Evolutionary conservation across 2,113 vertebrate species (phyloP).

Genomic region (Percopsis transmontana): DNA sequence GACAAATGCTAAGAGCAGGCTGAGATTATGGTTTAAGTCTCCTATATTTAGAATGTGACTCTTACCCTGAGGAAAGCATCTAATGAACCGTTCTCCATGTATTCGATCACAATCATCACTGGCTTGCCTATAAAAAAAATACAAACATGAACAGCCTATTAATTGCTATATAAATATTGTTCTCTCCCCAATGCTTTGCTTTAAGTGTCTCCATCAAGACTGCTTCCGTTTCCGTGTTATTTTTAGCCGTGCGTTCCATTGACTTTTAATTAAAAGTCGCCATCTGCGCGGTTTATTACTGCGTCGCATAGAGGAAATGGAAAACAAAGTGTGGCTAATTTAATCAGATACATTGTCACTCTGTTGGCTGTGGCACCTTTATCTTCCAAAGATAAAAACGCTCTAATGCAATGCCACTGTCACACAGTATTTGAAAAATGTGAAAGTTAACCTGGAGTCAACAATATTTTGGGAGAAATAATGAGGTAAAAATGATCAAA

Average conservation of each 20-base stretch:
- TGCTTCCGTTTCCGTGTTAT: constrained; percentile 35
- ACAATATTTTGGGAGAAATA: background rate
- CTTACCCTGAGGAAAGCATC: constrained; percentile 97
- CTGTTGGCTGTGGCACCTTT: background rate
- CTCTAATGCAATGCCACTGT: background rate
- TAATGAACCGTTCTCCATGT: constrained; percentile 98
- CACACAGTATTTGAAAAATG: background rate
- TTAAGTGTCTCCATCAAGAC: constrained; percentile 22
- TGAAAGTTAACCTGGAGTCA: background rate
- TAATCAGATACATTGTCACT: constrained; percentile 45
- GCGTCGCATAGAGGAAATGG: constrained; percentile 55
- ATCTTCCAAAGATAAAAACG: constrained; percentile 26
- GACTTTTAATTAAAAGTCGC: constrained; percentile 69
- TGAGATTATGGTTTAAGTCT: constrained; percentile 20
- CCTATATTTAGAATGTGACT: constrained; percentile 12
- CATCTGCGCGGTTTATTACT: constrained; percentile 70
- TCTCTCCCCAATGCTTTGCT: constrained; percentile 37
- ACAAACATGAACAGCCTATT: constrained; percentile 39
- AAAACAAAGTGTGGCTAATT: constrained; percentile 48
- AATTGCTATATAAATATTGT: constrained; percentile 53
- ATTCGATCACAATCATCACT: constrained; percentile 99
- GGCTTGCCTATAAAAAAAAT: constrained; percentile 86
- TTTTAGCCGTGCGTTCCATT: constrained; percentile 58
- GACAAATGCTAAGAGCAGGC: constrained; percentile 23
- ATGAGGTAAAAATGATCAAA: background rate